Conservation (phyloP, 2,888 invertebrate species). For the Eilema griseolum region DNA sequence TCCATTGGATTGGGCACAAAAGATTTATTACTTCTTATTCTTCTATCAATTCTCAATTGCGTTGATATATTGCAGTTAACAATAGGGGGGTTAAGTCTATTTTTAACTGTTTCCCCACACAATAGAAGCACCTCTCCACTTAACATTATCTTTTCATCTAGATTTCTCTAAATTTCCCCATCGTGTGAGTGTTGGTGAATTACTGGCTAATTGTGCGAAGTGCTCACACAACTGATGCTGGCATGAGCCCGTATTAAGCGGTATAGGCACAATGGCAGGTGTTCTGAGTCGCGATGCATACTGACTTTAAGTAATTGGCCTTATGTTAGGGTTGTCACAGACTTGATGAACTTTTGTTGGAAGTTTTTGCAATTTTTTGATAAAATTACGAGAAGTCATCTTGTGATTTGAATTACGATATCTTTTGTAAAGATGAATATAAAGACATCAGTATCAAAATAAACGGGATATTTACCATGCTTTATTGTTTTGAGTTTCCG, state of each 20-base stretch:
- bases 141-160: constrained; percentile 16
- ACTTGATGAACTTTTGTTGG: no score
- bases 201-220: constrained; percentile 65
- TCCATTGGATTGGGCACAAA: no score
- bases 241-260: constrained; percentile 68
- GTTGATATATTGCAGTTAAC: no score
- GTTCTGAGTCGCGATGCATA: constrained; percentile 71
- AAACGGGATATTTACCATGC: no score
- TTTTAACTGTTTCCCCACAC: neutral
- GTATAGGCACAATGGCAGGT: constrained; percentile 77
- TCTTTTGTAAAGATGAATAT: no score
- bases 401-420: neutral
- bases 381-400: neutral
- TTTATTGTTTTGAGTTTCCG: no score
- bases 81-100: neutral
- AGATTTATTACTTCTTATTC: no score
- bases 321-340: constrained; percentile 66
- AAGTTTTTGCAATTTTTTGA: neutral
- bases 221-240: constrained; percentile 41
- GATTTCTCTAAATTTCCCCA: constrained; percentile 17
- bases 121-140: neutral
- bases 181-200: constrained; percentile 46
- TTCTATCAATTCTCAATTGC: no score
- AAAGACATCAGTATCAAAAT: no score
- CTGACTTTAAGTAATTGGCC: constrained; percentile 85